Conservation (phyloP, 2,797 vertebrate species). For the Liasis olivaceus region DNA sequence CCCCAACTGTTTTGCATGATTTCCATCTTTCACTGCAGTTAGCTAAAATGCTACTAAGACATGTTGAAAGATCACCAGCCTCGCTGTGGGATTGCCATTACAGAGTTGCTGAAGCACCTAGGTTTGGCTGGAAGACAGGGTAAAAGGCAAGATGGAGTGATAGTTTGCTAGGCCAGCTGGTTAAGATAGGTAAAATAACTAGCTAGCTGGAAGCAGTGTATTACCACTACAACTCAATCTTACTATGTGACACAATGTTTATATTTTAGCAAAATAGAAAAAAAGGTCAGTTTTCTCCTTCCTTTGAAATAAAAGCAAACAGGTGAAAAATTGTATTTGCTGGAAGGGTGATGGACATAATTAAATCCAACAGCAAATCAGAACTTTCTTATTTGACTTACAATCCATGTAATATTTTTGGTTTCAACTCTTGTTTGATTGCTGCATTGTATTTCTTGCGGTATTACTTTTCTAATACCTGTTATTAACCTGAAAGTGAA, state of each 20-base stretch:
- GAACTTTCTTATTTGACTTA: neutral
- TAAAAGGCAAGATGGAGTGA: neutral
- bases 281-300: neutral
- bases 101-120: neutral
- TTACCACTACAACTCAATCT: neutral
- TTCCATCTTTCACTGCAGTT: neutral
- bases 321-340: neutral
- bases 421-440: neutral
- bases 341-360: neutral
- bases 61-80: neutral
- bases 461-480: neutral
- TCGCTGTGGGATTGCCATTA: neutral
- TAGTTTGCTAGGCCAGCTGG: neutral
- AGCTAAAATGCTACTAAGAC: neutral
- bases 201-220: neutral
- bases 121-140: neutral
- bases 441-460: neutral
- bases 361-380: neutral
- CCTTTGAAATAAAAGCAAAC: neutral
- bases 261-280: neutral
- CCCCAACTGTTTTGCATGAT: fast-evolving
- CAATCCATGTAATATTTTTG: neutral
- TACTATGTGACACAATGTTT: neutral
- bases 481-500: neutral
- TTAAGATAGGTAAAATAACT: neutral